Evolutionary conservation across 1,140 invertebrate species (phyloP).

Genomic region (Drepana arcuata): DNA sequence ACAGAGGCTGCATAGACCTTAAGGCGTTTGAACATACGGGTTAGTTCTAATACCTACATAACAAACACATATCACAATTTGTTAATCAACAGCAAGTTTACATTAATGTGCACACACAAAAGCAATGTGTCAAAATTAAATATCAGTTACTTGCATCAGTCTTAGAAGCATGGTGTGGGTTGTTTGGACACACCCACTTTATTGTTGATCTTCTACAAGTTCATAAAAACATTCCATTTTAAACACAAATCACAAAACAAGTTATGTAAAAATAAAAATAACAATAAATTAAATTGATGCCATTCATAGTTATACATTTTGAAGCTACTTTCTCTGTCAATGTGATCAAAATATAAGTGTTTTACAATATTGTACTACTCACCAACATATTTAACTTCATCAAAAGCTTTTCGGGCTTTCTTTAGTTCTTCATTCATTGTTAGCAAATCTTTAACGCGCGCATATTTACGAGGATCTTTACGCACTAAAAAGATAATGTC

Average conservation of each 20-base stretch:
- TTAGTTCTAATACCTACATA: too few relatives aligned
- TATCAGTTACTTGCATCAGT: slow-evolving; percentile 66
- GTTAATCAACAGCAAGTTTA: too few relatives aligned
- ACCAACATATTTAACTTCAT: slow-evolving; percentile 95
- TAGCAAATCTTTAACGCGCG: slow-evolving; percentile 96
- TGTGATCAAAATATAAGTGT: too few relatives aligned
- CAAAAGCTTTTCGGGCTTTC: slow-evolving; percentile 98
- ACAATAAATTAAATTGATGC: too few relatives aligned
- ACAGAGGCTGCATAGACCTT: too few relatives aligned
- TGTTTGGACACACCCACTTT: slow-evolving; percentile 37
- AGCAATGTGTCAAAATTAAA: slow-evolving; percentile 49
- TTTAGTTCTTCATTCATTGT: slow-evolving; percentile 99
- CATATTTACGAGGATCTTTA: slow-evolving; percentile 97
- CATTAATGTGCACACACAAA: slow-evolving; percentile 55
- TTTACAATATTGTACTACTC: too few relatives aligned
- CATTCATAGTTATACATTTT: background rate
- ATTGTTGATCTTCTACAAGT: slow-evolving; percentile 68
- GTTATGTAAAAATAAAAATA: too few relatives aligned
- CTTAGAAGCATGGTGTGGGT: slow-evolving; percentile 52
- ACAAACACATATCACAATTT: too few relatives aligned
- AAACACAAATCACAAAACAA: too few relatives aligned
- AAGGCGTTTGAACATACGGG: too few relatives aligned
- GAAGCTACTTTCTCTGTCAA: background rate
- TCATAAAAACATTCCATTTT: slow-evolving; percentile 48
- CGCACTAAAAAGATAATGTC: slow-evolving; percentile 99